Conservation (phyloP, 2,888 invertebrate species). For the Leptogaster cylindrica region DNA sequence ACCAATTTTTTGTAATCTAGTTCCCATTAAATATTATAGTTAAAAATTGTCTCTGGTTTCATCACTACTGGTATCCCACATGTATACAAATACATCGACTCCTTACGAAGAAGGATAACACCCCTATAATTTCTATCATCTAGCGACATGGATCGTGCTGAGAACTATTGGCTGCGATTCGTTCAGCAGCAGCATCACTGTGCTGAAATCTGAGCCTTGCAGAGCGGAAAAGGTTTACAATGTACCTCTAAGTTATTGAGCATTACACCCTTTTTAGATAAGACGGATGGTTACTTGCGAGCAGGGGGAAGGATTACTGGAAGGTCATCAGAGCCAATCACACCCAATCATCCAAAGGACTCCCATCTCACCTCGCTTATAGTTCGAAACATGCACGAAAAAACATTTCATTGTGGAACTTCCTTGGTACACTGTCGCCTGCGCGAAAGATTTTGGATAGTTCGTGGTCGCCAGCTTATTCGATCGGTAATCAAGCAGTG, state of each 20-base stretch:
- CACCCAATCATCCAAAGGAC: background rate
- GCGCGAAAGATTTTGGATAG: background rate
- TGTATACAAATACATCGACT: background rate
- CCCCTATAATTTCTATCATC: background rate
- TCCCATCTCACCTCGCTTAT: background rate
- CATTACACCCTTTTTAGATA: background rate
- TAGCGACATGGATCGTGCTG: background rate
- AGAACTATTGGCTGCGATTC: background rate
- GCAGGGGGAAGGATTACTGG: background rate
- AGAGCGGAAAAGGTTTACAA: background rate
- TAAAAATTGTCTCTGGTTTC: too few relatives aligned
- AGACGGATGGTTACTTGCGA: background rate
- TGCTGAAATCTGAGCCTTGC: background rate
- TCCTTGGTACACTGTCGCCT: background rate
- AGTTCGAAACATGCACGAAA: background rate
- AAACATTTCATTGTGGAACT: background rate
- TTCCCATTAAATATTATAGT: too few relatives aligned
- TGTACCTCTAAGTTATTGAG: background rate
- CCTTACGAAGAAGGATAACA: background rate
- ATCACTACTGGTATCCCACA: too few relatives aligned
- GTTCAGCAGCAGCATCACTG: background rate
- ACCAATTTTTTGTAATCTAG: too few relatives aligned
- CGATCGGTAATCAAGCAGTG: background rate
- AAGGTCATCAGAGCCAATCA: background rate
- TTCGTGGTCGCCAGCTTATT: too few relatives aligned